Base-by-base conservation (phyloP, 2,797 vertebrate genomes). In the Siniperca obscura region DNA sequence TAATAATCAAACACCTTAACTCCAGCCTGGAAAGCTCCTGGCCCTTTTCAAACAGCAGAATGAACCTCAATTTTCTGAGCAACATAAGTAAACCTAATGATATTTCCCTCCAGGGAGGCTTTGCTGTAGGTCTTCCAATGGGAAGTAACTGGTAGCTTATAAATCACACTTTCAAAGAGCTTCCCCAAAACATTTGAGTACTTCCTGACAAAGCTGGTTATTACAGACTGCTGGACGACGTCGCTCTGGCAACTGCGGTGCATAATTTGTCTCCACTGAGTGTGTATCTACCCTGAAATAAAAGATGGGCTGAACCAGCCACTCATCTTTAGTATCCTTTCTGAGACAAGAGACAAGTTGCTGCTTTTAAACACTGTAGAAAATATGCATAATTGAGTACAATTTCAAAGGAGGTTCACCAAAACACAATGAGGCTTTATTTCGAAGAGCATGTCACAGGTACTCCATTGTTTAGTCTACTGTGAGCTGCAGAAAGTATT, bases 171-270 rank as follows among this genome's bases (percentile, higher is more conserved):
- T 86, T 86, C 66, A 87, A 82, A 81, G 84, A 80, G 85, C 80
- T 88, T 90, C 84, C 87, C 86, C 80, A 85, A 86, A 90, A 90
- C 87, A 91, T 89, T 83, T 74, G 73, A 87, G 84, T 77, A 75
- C 86, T 92, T 92, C 90, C 91, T 93, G 91, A 84, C 81, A 27
- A 79, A 83, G 77, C 89, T 64, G 80, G 77, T 90, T 78, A 91
- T 92, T 93, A 93, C 59, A 72, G 84, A 19, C 87, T 81, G 89
- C 85, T 78, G 90, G 89, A 92, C 85, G 76, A 80, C 69, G 64
- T 76, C 70, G 56, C 87, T 90, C 71, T 91, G 90, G 91, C 91
- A 90, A 80, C 86, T 30, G 85, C 3, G 86, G 82, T 86, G 83
- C 89, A 89, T 92, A 91, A 93, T 93, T 92, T 91, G 86, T 67